Evolutionary conservation across 2,113 vertebrate genomes (phyloP).

Genomic region (Phaethon lepturus): DNA sequence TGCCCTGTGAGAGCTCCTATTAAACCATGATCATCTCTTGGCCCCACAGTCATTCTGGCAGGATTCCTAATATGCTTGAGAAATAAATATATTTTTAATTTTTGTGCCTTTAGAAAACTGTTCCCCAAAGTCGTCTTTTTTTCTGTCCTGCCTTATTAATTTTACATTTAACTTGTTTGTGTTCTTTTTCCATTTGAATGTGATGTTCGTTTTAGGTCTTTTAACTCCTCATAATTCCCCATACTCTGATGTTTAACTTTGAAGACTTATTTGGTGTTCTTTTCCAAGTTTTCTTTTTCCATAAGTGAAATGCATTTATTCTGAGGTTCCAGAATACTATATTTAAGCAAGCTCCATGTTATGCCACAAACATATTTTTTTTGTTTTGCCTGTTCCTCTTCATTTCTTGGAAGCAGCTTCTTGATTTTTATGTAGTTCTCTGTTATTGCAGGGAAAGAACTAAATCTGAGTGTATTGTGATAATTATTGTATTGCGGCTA

Average conservation of each 20-base stretch:
- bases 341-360: background rate
- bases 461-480: background rate
- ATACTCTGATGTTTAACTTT: background rate
- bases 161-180: constrained; percentile 3
- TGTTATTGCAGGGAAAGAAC: background rate
- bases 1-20: background rate
- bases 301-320: background rate
- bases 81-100: constrained; percentile 39
- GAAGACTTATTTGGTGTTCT: background rate
- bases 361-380: background rate
- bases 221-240: background rate
- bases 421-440: background rate
- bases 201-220: background rate
- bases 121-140: background rate
- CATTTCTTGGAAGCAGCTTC: background rate
- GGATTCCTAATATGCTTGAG: background rate
- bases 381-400: background rate
- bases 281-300: background rate
- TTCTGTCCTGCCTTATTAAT: background rate
- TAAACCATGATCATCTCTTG: background rate
- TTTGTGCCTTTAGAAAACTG: constrained; percentile 10
- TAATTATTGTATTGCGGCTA: background rate
- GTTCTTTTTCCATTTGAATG: background rate
- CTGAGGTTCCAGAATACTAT: background rate
- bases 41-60: background rate